Evolutionary conservation across 2,113 vertebrate species (phyloP).

Genomic region (Coptodon rendalli): DNA sequence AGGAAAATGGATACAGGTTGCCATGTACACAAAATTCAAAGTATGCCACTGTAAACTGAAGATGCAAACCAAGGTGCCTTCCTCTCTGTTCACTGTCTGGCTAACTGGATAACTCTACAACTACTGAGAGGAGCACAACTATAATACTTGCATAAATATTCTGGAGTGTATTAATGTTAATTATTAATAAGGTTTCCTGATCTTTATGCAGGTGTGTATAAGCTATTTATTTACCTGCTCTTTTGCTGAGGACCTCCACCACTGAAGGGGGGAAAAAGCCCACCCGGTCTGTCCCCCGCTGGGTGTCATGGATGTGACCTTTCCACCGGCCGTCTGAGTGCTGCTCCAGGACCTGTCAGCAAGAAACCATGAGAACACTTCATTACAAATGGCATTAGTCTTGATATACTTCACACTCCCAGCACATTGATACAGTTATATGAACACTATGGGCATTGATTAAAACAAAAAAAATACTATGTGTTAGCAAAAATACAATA

Average conservation of each 20-base stretch:
- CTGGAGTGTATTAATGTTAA: not conserved
- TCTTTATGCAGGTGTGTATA: not conserved
- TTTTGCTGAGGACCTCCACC: conserved; percentile 91
- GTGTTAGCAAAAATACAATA: not conserved
- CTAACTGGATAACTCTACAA: not conserved
- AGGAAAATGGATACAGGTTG: not conserved
- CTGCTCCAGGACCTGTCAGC: conserved; percentile 87
- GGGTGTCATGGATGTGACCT: conserved; percentile 88
- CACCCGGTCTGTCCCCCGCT: conserved; percentile 86
- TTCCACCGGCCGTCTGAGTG: conserved; percentile 92
- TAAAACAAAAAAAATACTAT: not conserved
- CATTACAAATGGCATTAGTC: not conserved
- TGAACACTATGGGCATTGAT: not conserved
- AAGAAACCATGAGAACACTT: not conserved
- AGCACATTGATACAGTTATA: not conserved
- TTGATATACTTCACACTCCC: not conserved
- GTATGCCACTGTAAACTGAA: not conserved
- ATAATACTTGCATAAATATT: not conserved
- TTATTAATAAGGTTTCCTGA: not conserved
- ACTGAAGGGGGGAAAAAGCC: conserved; percentile 94
- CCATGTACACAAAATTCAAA: not conserved
- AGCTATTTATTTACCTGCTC: conserved; percentile 72
- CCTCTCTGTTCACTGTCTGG: not conserved
- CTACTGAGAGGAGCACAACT: not conserved
- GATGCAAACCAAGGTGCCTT: not conserved